A percentile compares a stretch with the other conserved stretches of the same genome.
Evolutionary conservation across 2,113 vertebrate species (phyloP).

Genomic region (Acrocephalus kingi): DNA sequence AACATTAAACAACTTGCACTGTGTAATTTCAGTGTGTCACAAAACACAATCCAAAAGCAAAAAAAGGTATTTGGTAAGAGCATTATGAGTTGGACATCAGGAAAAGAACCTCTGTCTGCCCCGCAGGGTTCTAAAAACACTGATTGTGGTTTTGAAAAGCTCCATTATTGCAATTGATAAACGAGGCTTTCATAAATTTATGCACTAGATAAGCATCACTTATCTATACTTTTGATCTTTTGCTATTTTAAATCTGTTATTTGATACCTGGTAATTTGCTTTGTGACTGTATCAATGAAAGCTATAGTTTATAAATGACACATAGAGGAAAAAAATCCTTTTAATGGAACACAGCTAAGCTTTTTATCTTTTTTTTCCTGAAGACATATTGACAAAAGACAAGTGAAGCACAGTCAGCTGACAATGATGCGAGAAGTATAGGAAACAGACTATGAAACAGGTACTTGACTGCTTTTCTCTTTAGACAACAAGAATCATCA

Average conservation of each 20-base stretch:
- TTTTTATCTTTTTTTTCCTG: neutral
- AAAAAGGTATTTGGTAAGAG: neutral
- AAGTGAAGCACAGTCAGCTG: neutral
- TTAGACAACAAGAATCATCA: neutral
- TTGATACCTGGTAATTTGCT: neutral
- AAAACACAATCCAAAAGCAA: neutral
- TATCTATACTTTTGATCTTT: neutral
- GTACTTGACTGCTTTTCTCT: neutral
- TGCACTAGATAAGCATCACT: neutral
- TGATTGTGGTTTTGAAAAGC: neutral
- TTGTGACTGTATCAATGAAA: neutral
- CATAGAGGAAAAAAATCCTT: neutral
- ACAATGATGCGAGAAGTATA: neutral
- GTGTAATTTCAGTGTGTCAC: neutral
- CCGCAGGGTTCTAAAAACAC: fast-evolving
- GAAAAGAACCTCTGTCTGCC: neutral
- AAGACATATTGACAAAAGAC: neutral
- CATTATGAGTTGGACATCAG: neutral
- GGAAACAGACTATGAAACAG: neutral
- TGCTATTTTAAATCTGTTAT: neutral
- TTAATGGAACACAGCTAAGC: neutral
- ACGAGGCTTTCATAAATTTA: neutral
- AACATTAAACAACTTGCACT: neutral
- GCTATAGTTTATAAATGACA: neutral
- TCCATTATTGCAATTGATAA: neutral